Evolutionary conservation across 2,888 invertebrate species (phyloP).

Genomic region (Papilio elwesi): DNA sequence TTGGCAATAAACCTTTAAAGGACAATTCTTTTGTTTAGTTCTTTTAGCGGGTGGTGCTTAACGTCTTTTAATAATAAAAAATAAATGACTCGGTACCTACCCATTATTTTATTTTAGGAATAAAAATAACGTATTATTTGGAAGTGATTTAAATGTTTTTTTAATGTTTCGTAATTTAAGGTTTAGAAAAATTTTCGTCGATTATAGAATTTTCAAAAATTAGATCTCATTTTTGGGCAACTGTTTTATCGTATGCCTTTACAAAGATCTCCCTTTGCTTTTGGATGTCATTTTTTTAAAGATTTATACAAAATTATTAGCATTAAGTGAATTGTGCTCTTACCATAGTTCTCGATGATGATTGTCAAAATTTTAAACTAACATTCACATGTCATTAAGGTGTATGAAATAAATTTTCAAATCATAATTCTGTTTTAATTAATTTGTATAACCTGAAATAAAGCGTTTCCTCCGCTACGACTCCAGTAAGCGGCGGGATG

Average conservation of each 20-base stretch:
- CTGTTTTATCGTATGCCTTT: slow-evolving; percentile 61
- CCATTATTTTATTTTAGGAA: slow-evolving; percentile 56
- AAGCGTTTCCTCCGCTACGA: not conserved
- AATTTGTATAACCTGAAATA: slow-evolving; percentile 24
- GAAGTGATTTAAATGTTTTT: slow-evolving; percentile 61
- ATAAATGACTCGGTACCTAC: slow-evolving; percentile 64
- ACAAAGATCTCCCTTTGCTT: slow-evolving; percentile 74
- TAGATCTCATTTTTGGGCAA: slow-evolving; percentile 78
- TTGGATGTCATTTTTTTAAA: slow-evolving; percentile 62
- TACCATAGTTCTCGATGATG: slow-evolving; percentile 51
- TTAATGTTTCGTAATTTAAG: slow-evolving; percentile 61
- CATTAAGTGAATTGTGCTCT: slow-evolving; percentile 57
- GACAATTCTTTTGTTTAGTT: slow-evolving; percentile 49
- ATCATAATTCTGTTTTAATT: slow-evolving; percentile 47
- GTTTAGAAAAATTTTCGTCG: slow-evolving; percentile 67
- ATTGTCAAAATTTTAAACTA: slow-evolving; percentile 65
- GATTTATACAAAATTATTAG: slow-evolving; percentile 63
- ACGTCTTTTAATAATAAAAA: slow-evolving; percentile 55
- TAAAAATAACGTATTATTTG: slow-evolving; percentile 72
- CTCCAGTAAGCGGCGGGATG: too few relatives aligned
- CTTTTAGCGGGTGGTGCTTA: slow-evolving; percentile 79
- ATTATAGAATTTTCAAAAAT: slow-evolving; percentile 73
- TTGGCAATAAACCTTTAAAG: slow-evolving; percentile 39
- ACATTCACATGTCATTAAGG: slow-evolving; percentile 67
- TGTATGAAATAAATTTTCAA: slow-evolving; percentile 70